Evolutionary conservation across 1,140 invertebrate species (phyloP).

Genomic region (Atta cephalotes): DNA sequence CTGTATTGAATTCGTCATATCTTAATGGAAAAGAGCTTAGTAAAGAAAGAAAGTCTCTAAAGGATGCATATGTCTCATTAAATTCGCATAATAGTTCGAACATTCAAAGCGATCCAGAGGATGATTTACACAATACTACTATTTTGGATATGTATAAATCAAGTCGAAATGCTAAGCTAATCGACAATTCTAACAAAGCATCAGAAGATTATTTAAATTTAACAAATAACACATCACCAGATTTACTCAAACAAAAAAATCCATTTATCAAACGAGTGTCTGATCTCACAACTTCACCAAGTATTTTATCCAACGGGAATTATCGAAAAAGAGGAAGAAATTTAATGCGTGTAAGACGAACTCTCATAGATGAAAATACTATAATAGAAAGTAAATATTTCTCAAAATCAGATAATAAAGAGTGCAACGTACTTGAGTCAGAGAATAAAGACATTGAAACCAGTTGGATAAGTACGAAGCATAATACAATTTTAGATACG

Average conservation of each 20-base stretch:
- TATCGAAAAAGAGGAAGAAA: slow-evolving; percentile 61
- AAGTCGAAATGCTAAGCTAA: slow-evolving; percentile 44
- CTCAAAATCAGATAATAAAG: slow-evolving; percentile 9
- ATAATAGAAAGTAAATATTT: slow-evolving; percentile 74
- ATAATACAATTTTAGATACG: slow-evolving; percentile 2
- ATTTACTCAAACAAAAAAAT: slow-evolving; percentile 68
- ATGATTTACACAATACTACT: slow-evolving; percentile 51
- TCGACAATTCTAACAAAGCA: slow-evolving; percentile 26
- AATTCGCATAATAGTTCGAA: slow-evolving; percentile 72
- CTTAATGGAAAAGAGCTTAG: not conserved
- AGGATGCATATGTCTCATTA: slow-evolving; percentile 47
- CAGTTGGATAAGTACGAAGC: not conserved
- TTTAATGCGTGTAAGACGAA: slow-evolving; percentile 65
- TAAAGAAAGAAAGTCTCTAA: slow-evolving; percentile 48
- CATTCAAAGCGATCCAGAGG: slow-evolving; percentile 59
- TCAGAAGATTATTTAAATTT: not conserved
- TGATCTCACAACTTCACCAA: slow-evolving; percentile 64
- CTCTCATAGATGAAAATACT: slow-evolving; percentile 65
- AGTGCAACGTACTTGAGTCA: not conserved
- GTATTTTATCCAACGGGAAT: slow-evolving; percentile 63
- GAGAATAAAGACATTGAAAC: not conserved
- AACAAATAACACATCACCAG: slow-evolving; percentile 56
- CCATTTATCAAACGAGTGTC: slow-evolving; percentile 69
- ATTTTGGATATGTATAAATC: slow-evolving; percentile 68
- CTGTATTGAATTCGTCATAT: not conserved